Conservation (phyloP, 2,113 vertebrate genomes). For the Oncorhynchus keta region DNA sequence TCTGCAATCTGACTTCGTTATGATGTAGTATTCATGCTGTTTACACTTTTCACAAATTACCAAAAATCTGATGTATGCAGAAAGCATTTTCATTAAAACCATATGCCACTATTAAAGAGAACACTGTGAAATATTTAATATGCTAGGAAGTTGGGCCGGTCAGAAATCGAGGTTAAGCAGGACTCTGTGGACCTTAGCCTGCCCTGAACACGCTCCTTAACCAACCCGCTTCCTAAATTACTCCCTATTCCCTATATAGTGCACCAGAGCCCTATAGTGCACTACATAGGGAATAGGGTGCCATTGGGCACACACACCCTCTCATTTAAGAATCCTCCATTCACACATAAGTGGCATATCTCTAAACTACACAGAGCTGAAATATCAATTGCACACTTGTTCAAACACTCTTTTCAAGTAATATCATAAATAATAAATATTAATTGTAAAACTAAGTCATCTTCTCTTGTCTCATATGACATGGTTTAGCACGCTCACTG, state of each 20-base stretch:
- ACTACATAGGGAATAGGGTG: too few species aligned
- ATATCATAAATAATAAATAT: too few species aligned
- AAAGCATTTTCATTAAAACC: conserved; percentile 40
- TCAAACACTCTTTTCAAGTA: conserved; percentile 17
- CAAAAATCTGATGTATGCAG: conserved; percentile 5
- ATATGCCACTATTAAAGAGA: conserved; percentile 50
- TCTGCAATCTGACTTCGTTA: neutral
- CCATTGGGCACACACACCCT: conserved; percentile 7
- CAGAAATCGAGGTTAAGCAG: conserved; percentile 58
- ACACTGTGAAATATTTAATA: conserved; percentile 60
- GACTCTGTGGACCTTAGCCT: conserved; percentile 45
- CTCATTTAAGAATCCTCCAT: neutral
- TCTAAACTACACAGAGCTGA: conserved; percentile 37
- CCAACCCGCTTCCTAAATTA: neutral
- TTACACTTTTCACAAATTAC: conserved; percentile 1
- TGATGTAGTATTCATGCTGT: too few species aligned
- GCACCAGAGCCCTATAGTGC: neutral
- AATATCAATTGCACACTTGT: conserved; percentile 19
- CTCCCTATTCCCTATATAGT: neutral
- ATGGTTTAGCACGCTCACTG: too few species aligned
- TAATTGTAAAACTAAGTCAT: neutral
- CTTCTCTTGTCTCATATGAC: neutral
- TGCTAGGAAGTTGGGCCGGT: conserved; percentile 55
- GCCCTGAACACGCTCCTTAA: conserved; percentile 53
- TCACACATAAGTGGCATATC: conserved; percentile 4